Evolutionary conservation across 2,797 vertebrate genomes (phyloP).

Genomic region (Sarcoramphus papa): DNA sequence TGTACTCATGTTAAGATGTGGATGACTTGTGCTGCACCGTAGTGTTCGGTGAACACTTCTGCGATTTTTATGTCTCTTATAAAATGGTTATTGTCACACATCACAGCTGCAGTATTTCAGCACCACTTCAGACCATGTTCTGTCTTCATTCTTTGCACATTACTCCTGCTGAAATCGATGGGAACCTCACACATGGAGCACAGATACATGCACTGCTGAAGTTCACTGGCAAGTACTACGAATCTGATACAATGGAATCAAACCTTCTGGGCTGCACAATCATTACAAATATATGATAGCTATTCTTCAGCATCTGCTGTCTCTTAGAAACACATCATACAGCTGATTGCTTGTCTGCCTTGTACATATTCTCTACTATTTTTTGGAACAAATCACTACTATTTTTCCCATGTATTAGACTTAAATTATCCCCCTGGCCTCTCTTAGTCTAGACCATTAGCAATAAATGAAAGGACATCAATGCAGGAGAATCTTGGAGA

Average conservation of each 20-base stretch:
- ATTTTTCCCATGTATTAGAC: neutral
- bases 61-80: conserved; percentile 34
- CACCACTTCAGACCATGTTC: conserved; percentile 43
- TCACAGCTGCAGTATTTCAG: conserved; percentile 55
- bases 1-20: neutral
- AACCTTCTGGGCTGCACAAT: neutral
- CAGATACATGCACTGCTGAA: conserved; percentile 12
- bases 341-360: neutral
- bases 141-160: conserved; percentile 36
- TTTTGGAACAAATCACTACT: neutral
- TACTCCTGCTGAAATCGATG: conserved; percentile 3
- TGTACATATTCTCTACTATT: neutral
- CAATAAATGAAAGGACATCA: neutral
- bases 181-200: conserved; percentile 45
- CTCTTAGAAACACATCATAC: neutral
- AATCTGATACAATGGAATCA: neutral
- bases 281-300: neutral
- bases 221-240: neutral
- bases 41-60: neutral
- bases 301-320: conserved; percentile 19
- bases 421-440: neutral
- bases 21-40: neutral
- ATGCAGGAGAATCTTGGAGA: neutral
- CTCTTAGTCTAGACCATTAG: neutral
- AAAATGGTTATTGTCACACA: conserved; percentile 38